Percentiles rank a stretch among this genome's conserved stretches.
Evolutionary conservation across 2,888 invertebrate genomes (phyloP).

Genomic region (Xestia ashworthii): DNA sequence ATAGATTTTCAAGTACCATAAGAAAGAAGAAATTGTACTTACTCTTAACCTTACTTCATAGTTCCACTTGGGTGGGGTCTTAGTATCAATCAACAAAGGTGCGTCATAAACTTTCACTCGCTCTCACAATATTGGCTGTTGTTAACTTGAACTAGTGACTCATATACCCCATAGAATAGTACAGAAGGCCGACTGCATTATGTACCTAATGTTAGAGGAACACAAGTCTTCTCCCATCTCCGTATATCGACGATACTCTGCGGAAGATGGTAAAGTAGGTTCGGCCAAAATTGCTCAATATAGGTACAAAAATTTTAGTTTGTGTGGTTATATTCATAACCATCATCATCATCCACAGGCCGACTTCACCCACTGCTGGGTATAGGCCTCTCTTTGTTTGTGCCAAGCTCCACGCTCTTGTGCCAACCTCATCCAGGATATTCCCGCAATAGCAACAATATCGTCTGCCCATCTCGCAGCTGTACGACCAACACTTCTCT

Average conservation of each 20-base stretch:
- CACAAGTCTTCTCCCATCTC: not conserved
- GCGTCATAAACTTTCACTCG: conserved; percentile 56
- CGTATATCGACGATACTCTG: not conserved
- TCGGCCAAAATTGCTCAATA: not conserved
- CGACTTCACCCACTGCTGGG: too few relatives aligned
- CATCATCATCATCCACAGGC: not conserved
- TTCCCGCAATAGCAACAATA: too few relatives aligned
- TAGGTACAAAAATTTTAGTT: not conserved
- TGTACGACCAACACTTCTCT: too few relatives aligned
- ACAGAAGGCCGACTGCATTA: not conserved
- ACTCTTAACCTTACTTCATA: conserved; percentile 26
- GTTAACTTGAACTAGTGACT: conserved; percentile 48
- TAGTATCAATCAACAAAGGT: conserved; percentile 50
- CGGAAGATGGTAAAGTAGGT: not conserved
- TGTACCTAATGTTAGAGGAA: not conserved
- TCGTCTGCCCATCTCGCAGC: too few relatives aligned
- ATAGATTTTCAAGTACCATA: not conserved
- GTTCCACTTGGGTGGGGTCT: conserved; percentile 35
- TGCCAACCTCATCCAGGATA: too few relatives aligned
- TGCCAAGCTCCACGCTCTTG: too few relatives aligned
- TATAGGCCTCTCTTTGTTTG: too few relatives aligned
- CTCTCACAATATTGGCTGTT: conserved; percentile 56
- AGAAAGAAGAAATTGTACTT: conserved; percentile 24
- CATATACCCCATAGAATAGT: conserved; percentile 23
- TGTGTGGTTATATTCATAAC: conserved; percentile 12